These are phyloP conservation scores for Indicator maculatus DNA, from an alignment of 2,113 vertebrate species.

Conservation along the genomic window DNA sequence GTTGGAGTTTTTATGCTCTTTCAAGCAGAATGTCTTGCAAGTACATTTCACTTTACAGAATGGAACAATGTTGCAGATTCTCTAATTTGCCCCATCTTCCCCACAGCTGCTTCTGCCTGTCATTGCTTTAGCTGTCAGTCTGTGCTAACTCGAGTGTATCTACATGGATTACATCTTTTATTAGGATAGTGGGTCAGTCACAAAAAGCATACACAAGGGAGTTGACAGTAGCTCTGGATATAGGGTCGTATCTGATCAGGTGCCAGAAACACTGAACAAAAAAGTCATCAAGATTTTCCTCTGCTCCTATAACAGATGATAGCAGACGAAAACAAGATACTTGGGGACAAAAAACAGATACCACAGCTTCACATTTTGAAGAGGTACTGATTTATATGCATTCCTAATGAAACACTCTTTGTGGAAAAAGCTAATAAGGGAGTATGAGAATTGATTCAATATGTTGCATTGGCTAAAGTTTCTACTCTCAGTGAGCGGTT, in stretches of 20 bases:
- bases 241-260: neutral
- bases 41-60: neutral
- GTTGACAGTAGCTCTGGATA: neutral
- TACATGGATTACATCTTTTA: neutral
- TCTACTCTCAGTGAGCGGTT: neutral
- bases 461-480: neutral
- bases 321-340: neutral
- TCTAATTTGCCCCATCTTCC: neutral
- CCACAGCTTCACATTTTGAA: neutral
- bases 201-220: neutral
- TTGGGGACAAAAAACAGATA: accelerated
- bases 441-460: neutral
- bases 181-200: neutral
- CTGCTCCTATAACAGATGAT: neutral
- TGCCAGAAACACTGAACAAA: neutral
- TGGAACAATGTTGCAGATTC: neutral
- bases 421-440: neutral
- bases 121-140: neutral
- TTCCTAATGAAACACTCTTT: neutral
- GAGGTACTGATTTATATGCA: neutral
- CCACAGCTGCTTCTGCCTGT: neutral
- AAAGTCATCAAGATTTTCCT: neutral
- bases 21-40: neutral
- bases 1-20: neutral
- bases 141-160: neutral